Conservation (phyloP, 2,888 invertebrate species). For the Mechanitis mazaeus region DNA sequence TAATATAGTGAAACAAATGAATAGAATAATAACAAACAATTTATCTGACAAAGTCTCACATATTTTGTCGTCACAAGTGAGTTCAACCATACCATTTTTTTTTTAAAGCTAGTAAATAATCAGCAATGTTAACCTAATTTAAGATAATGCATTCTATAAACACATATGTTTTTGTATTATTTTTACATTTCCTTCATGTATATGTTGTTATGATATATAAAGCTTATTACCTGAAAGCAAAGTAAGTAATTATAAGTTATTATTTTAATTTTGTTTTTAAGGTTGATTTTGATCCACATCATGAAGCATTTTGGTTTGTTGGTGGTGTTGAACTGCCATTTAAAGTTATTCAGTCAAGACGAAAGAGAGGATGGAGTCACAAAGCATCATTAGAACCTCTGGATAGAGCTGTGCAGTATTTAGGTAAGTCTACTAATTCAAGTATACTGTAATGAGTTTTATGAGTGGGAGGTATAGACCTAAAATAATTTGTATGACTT, state of each 20-base stretch:
- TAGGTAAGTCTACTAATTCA: slow-evolving; percentile 54
- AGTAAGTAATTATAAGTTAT: neutral
- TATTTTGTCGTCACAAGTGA: slow-evolving; percentile 78
- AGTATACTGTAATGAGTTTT: too few relatives aligned
- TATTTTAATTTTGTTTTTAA: slow-evolving; percentile 46
- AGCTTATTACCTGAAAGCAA: too few relatives aligned
- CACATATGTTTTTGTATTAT: too few relatives aligned
- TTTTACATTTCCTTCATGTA: too few relatives aligned
- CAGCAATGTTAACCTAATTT: too few relatives aligned
- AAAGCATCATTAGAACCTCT: slow-evolving; percentile 71
- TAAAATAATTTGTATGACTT: too few relatives aligned
- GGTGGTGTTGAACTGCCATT: slow-evolving; percentile 82
- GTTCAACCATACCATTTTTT: slow-evolving; percentile 1
- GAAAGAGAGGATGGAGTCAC: slow-evolving; percentile 55
- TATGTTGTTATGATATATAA: too few relatives aligned
- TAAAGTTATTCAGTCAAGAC: slow-evolving; percentile 55
- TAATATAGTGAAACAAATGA: slow-evolving; percentile 80
- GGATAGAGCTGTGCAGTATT: slow-evolving; percentile 83
- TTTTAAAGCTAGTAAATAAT: too few relatives aligned
- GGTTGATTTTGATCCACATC: slow-evolving; percentile 85
- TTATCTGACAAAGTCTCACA: slow-evolving; percentile 78
- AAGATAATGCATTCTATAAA: too few relatives aligned
- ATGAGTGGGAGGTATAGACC: too few relatives aligned
- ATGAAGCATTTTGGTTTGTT: slow-evolving; percentile 91
- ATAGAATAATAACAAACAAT: slow-evolving; percentile 79